Evolutionary conservation across 2,113 vertebrate genomes (phyloP).

Genomic region (Sardina pilchardus): DNA sequence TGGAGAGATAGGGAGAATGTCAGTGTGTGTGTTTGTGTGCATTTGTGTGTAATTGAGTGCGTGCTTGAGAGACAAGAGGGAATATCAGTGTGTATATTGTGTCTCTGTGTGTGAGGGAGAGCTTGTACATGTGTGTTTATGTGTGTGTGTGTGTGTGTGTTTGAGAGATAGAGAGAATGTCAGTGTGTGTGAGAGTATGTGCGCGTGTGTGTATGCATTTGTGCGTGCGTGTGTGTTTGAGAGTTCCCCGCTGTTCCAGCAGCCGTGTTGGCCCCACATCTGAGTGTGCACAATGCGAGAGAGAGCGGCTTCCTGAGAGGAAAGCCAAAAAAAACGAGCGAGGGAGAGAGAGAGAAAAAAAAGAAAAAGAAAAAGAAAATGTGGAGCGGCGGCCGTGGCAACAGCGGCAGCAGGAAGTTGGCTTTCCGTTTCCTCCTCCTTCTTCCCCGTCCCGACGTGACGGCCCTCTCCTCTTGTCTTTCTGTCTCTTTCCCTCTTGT

Average conservation of each 20-base stretch:
- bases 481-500: not conserved
- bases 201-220: not conserved
- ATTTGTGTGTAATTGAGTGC: constrained; percentile 22
- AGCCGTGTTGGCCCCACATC: constrained; percentile 61
- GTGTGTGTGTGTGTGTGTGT: not conserved
- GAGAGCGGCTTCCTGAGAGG: constrained; percentile 76
- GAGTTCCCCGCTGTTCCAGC: constrained; percentile 65
- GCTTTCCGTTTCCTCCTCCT: constrained; percentile 64
- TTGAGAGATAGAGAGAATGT: constrained; percentile 30
- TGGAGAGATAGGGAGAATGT: constrained; percentile 28
- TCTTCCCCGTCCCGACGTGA: not conserved
- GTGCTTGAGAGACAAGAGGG: not conserved
- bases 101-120: not conserved
- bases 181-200: constrained; percentile 33
- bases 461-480: not conserved
- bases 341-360: too few species aligned
- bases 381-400: constrained; percentile 52
- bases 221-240: constrained; percentile 28
- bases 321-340: constrained; percentile 48
- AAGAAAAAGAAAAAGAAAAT: constrained; percentile 38
- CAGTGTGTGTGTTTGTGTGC: constrained; percentile 60
- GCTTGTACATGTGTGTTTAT: not conserved
- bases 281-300: constrained; percentile 70
- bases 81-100: constrained; percentile 50
- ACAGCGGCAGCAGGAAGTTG: constrained; percentile 67